Evolutionary conservation across 2,888 invertebrate species (phyloP).

Genomic region (Cataglyphis albicans): DNA sequence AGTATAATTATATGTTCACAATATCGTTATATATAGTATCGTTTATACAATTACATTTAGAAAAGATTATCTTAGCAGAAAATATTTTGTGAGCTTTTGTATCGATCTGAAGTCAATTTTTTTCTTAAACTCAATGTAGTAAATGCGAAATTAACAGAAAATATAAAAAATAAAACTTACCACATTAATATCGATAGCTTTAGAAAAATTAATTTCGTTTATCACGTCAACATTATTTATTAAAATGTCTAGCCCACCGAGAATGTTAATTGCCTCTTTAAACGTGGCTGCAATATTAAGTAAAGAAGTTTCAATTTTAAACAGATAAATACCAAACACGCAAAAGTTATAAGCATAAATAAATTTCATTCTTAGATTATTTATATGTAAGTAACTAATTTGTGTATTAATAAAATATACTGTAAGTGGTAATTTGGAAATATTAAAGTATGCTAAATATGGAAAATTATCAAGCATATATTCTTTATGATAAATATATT

Average conservation of each 20-base stretch:
- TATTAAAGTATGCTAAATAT: background rate
- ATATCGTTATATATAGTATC: background rate
- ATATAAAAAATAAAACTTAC: slow-evolving; percentile 73
- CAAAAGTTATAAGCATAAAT: background rate
- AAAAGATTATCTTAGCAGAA: background rate
- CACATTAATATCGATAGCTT: slow-evolving; percentile 82
- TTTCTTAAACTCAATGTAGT: background rate
- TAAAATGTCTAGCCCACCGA: slow-evolving; percentile 87
- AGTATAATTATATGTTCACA: background rate
- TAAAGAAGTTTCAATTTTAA: background rate
- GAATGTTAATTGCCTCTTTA: slow-evolving; percentile 85
- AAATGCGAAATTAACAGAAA: slow-evolving; percentile 1
- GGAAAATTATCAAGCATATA: background rate
- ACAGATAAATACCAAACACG: background rate
- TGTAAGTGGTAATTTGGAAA: background rate
- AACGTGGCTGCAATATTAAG: slow-evolving; percentile 83
- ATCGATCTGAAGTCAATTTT: background rate
- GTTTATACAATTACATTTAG: background rate
- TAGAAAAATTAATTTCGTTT: slow-evolving; percentile 79
- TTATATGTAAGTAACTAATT: background rate
- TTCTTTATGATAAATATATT: background rate
- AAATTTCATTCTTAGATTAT: background rate
- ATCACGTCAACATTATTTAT: slow-evolving; percentile 84
- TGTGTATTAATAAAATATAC: background rate
- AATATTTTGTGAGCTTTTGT: background rate